Conservation (phyloP, 2,113 vertebrate genomes). For the Puntigrus tetrazona region DNA sequence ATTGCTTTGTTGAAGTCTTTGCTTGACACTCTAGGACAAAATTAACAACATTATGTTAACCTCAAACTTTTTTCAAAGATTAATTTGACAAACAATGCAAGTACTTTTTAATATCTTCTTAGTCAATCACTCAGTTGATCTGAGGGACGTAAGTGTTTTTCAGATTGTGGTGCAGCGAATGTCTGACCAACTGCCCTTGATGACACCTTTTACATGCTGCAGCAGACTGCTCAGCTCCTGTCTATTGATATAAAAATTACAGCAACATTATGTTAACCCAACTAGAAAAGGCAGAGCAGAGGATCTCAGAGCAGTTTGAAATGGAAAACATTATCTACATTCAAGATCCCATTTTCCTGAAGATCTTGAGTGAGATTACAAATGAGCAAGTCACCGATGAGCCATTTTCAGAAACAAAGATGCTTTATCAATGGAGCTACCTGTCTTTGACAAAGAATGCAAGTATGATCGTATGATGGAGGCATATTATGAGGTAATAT, state of each 20-base stretch:
- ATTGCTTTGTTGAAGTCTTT: no score
- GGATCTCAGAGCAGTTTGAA: constrained; percentile 59
- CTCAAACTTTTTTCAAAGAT: no score
- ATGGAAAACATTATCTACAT: constrained; percentile 60
- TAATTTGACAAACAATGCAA: constrained; percentile 31
- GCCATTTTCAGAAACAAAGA: constrained; percentile 18
- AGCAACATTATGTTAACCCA: constrained; percentile 57
- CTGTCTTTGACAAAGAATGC: constrained; percentile 12
- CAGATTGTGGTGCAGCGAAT: constrained; percentile 58
- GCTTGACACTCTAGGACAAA: constrained; percentile 41
- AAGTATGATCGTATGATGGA: constrained; percentile 54
- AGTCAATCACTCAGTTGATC: neutral
- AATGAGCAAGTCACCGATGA: no score
- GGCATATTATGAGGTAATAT: constrained; percentile 52
- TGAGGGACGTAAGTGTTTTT: no score
- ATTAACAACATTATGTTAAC: constrained; percentile 54
- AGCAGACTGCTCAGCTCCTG: constrained; percentile 49
- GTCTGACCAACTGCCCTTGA: constrained; percentile 59
- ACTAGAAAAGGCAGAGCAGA: constrained; percentile 46
- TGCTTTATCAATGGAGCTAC: no score
- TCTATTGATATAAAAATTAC: constrained; percentile 49
- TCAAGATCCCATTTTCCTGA: constrained; percentile 53
- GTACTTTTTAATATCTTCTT: constrained; percentile 39
- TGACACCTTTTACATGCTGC: constrained; percentile 55
- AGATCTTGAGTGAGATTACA: constrained; percentile 28